Evolutionary conservation across 2,888 invertebrate genomes (phyloP).

Genomic region (Ectemnius lituratus): DNA sequence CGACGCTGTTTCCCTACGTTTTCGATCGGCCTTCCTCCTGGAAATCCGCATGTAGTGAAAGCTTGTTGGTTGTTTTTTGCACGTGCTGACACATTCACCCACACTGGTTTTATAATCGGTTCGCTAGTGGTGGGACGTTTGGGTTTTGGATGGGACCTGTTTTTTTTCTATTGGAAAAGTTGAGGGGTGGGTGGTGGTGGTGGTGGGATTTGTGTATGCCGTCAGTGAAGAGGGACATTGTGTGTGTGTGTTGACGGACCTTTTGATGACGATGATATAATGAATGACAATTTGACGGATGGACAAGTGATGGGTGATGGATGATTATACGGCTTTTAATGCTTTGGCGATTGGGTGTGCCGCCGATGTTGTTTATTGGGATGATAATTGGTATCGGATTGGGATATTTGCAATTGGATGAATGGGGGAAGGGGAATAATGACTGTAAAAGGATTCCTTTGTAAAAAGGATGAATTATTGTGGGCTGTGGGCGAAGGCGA

Average conservation of each 20-base stretch:
- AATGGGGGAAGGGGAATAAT: background rate
- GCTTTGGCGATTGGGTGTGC: background rate
- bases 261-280: background rate
- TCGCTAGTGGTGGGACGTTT: constrained; percentile 44
- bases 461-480: constrained; percentile 7
- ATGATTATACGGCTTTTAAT: background rate
- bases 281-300: background rate
- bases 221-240: background rate
- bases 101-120: constrained; percentile 72
- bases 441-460: background rate
- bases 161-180: too few relatives aligned
- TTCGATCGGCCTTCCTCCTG: constrained; percentile 35
- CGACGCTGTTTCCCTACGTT: constrained; percentile 17
- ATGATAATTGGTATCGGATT: background rate
- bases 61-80: constrained; percentile 46
- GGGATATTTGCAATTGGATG: background rate
- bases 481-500: constrained; percentile 15
- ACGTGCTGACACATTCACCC: constrained; percentile 73
- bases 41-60: constrained; percentile 44
- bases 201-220: constrained; percentile 19
- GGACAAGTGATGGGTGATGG: background rate
- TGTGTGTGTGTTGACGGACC: background rate
- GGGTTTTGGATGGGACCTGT: background rate
- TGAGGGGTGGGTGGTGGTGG: constrained; percentile 31
- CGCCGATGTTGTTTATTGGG: background rate